Base-by-base conservation (phyloP, 2,113 vertebrate species). In the Cheirogaleus medius region DNA sequence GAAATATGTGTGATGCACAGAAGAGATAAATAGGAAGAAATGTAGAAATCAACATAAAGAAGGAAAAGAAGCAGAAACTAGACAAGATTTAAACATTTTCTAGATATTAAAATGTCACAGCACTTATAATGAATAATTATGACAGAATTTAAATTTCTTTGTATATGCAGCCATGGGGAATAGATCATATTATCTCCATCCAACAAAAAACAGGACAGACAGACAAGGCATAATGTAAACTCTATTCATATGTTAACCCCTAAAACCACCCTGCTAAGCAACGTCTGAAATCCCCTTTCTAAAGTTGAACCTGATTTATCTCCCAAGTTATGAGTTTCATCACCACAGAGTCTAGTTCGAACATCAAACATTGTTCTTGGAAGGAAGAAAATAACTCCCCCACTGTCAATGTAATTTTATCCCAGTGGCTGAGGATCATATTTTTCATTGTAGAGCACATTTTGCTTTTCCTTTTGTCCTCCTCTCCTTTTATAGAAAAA, bases 21-120 rank as follows among this genome's bases (percentile, higher is more conserved):
- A 94, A 89, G 96, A 98, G 98, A 98, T 98, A 98, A 98, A 98
- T 97, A 97, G 96, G 88, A 87, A 98, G 95, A 98, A 94, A 97
- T 95, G 96, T 87, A 98, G 96, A 98, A 98, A 98, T 98, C 98
- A 96, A 98, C 98, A 98, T 60, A 58, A 96, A 97, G 90, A 97
- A 73, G 95, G 69, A 97, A 98, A 98, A 96, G 92, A 97, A 87
- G 87, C 80, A 64, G 64, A 92, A 52, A 92, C 95, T 88, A 97
- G 94, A 97, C 92, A 95, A 97, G 93, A 96, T 86, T 90, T 90
- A 97, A 98, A 98, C 91, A 94, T 96, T 96, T 87, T 90, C 87
- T 81, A 34, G 81, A 96, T 97, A 93, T 80, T 89, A 96, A 98
- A 96, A 97, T 96, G 64, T 37, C 91, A 85, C 74, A 23, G 25